Conservation (phyloP, 2,113 vertebrate species). For the Serilophus lunatus region DNA sequence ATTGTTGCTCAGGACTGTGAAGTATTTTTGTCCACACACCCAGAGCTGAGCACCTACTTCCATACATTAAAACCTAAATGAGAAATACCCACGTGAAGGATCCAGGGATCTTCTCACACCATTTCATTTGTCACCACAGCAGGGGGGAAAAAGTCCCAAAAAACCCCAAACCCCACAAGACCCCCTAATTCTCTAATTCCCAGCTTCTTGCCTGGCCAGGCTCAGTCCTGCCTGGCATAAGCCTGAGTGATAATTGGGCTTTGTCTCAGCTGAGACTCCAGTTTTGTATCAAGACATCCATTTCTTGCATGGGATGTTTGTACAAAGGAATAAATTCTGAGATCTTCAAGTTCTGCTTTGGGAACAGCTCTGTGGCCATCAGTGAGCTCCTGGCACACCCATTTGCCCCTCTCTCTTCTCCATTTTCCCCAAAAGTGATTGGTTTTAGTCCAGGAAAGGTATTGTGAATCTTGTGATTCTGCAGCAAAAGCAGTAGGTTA, state of each 20-base stretch:
- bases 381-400: background rate
- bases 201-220: background rate
- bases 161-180: accelerated
- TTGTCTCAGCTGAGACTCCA: background rate
- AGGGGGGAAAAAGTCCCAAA: background rate
- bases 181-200: no score
- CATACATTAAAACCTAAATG: background rate
- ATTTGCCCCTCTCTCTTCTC: background rate
- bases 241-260: accelerated
- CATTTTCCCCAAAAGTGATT: background rate
- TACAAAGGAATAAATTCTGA: background rate
- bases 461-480: background rate
- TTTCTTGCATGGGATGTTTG: background rate
- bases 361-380: background rate
- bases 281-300: background rate
- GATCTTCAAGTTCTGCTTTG: background rate
- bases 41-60: background rate
- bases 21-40: background rate
- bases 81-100: background rate
- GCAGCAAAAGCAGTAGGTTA: accelerated
- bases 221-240: background rate
- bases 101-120: background rate
- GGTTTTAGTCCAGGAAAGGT: background rate
- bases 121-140: background rate
- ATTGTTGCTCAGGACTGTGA: background rate